These are phyloP conservation scores for Arothron firmamentum DNA, from an alignment of 2,113 vertebrate species.

Conservation along the genomic window DNA sequence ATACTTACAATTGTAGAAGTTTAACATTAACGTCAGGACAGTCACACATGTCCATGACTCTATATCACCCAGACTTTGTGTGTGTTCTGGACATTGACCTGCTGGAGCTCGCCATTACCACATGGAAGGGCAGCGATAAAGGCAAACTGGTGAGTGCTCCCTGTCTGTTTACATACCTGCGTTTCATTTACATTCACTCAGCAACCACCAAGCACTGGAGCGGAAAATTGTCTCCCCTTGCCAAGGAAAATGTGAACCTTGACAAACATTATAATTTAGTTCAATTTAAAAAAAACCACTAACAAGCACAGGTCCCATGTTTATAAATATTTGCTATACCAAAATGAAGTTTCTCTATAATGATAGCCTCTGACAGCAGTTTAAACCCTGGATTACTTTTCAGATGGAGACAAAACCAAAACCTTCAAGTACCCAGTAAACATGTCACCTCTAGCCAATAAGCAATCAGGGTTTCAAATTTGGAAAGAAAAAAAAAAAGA, in stretches of 20 bases:
- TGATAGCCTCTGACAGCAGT: constrained; percentile 16
- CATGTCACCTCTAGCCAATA: constrained; percentile 5
- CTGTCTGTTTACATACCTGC: constrained; percentile 11
- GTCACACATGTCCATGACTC: not conserved
- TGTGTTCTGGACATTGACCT: constrained; percentile 89
- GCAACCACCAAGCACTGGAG: not conserved
- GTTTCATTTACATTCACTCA: constrained; percentile 5
- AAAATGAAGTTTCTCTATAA: constrained; percentile 18
- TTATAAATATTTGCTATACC: constrained; percentile 42
- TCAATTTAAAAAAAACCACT: constrained; percentile 20
- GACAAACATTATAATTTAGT: constrained; percentile 32
- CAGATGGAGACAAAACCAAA: constrained; percentile 17
- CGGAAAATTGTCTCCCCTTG: not conserved
- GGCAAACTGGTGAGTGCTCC: constrained; percentile 78
- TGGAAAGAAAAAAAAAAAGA: not conserved
- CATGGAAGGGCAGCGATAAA: constrained; percentile 82
- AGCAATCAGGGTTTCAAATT: not conserved
- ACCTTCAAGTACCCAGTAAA: constrained; percentile 10
- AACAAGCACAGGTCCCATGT: constrained; percentile 8
- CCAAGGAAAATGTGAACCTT: constrained; percentile 5
- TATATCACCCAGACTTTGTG: constrained; percentile 79
- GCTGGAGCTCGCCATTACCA: constrained; percentile 88
- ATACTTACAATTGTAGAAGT: not conserved
- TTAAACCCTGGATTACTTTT: constrained; percentile 6
- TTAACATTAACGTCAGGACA: not conserved